These are phyloP conservation scores for Athripsodes cinereus DNA, from an alignment of 2,888 invertebrate genomes.

Conservation along the genomic window DNA sequence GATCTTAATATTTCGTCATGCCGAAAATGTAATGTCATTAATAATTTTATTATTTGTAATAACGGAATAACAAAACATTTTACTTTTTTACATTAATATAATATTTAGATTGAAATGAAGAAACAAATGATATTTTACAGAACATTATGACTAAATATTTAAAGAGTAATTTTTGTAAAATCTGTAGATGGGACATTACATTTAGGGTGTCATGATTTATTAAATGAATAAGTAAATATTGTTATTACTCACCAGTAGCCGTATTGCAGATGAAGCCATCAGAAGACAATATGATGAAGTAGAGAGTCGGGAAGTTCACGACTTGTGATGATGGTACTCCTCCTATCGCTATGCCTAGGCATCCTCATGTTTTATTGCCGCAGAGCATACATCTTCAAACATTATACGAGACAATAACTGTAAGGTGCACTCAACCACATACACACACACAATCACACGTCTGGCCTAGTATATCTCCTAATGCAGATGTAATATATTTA, in stretches of 20 bases:
- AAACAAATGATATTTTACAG: too few relatives aligned
- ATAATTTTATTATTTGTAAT: too few relatives aligned
- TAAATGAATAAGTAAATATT: background rate
- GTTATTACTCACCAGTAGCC: constrained; percentile 1
- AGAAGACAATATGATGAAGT: constrained; percentile 19
- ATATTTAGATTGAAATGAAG: background rate
- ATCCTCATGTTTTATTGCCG: constrained; percentile 33
- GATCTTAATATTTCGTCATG: too few relatives aligned
- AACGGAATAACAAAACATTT: background rate
- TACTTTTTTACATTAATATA: background rate
- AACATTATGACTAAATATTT: too few relatives aligned
- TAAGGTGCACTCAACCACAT: background rate
- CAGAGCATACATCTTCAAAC: background rate
- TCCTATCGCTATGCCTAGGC: constrained; percentile 50
- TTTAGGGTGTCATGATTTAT: too few relatives aligned
- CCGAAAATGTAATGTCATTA: too few relatives aligned
- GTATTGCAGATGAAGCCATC: constrained; percentile 23
- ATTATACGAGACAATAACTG: background rate
- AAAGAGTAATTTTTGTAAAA: too few relatives aligned
- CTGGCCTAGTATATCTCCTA: constrained; percentile 10
- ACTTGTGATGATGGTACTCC: constrained; percentile 44
- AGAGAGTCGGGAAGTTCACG: constrained; percentile 13
- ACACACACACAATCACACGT: background rate
- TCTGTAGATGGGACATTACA: too few relatives aligned
- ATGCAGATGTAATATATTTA: constrained; percentile 20